Base-by-base conservation (phyloP, 2,888 invertebrate genomes). In the Synergus japonicus region DNA sequence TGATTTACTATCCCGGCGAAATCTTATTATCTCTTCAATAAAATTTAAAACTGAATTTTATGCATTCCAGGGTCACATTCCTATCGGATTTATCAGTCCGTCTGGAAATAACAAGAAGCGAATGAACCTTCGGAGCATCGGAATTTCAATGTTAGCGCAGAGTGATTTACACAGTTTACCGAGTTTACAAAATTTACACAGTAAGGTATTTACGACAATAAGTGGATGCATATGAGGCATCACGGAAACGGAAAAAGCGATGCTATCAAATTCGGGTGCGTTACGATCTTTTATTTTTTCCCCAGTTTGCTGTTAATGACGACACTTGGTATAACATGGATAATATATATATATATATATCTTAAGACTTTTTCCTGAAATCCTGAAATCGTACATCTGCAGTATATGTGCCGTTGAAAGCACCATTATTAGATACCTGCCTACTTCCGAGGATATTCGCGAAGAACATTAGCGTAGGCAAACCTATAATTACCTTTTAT, bases 401-500 rank as follows among this genome's bases (percentile, higher is more conserved):
- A 83, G 84, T 83, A 83, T 79, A 79, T 73, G 81, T 77, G 84
- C 82, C 82, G 82, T 83, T 84, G 85, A 83, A 86, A 85, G 83
- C 80, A 80, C 82, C 82, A 82, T 82, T 83, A 85, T 84, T 86
- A 73, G 54, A 37, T 73, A 85, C 84, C 86, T 86, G 84, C 85
- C 86, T 85, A 85, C 86, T 86, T 86, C 84, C 83, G 84, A 82
- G 85, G 85, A 86, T 85, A 88, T 87, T 86, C 87, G 86, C 85
- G 86, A 87, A 85, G 84, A 86, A 86, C 85, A 88, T 88, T 88
- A 88, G 88, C 89, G 87, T 88, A 88, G 88, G 88, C 87, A 87
- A 87, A 86, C 89, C 89, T 86, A 85, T 87, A 89, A 90, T 90
- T 89, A 89, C 86, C 86, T 83, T 88, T 89, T 90, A 89, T 90